Evolutionary conservation across 2,113 vertebrate species (phyloP), one percentile per base, ranked within the genome.

Genomic region (Tachysurus fulvidraco): DNA sequence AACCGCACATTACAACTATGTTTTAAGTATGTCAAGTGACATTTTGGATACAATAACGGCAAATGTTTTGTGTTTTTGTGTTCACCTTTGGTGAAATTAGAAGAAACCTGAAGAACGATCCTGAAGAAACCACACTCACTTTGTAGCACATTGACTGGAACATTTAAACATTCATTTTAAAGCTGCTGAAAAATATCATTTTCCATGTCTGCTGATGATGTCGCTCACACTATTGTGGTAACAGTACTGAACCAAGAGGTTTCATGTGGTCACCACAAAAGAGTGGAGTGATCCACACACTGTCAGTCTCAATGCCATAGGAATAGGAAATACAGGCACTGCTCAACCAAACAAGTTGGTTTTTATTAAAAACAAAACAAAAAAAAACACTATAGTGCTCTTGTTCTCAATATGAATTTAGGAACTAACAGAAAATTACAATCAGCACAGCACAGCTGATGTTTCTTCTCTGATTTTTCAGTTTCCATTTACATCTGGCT

Each of bases 391-490:
- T 57, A 69, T 67, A 65, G 50, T 69, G 55, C 50, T 54, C 52
- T 62, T 30, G 17, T 50, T 65, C 62, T 36, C 25, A 65, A 52
- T 14, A n/a, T 67, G 62, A 64, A 81, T 60, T 79, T 21, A 54
- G 44, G 13, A 86, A 83, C 62, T 85, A 44, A 57, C 52, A 59
- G 71, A 82, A 83, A 83, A n/a, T 25, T 23, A 11, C 28, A 78
- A n/a, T 81, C 57, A 86, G 81, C 65, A 86, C 36, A 86, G 84
- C n/a, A 9, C 25, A 77, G 57, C 52, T 57, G 79, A 80, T 79
- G 81, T 52, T 84, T 86, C 73, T 88, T 84, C 60, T 52, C 64
- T 41, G 25, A 59, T 52, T 50, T 86, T 74, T 82, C 11, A 60
- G 76, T 82, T 85, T 88, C 46, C 73, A 65, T 41, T 81, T 59